phyloP scores from a whole-genome alignment of 2,113 vertebrate species.

The Calidris pugnax region DNA sequence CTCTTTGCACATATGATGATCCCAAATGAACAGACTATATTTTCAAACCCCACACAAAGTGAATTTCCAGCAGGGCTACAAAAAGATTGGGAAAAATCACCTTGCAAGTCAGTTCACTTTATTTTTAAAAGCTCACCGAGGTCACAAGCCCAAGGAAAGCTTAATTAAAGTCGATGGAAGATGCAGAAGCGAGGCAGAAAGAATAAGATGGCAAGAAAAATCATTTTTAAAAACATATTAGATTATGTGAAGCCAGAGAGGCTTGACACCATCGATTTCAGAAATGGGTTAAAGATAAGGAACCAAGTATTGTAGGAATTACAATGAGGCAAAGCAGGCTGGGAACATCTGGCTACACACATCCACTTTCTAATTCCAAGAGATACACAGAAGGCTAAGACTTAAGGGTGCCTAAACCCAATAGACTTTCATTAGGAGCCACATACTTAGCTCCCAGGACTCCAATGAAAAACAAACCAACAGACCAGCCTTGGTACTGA shows the following conservation, averaged over 20 bases:
- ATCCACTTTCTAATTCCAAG: background rate
- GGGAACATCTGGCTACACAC: background rate
- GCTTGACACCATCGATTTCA: slow-evolving; percentile 68
- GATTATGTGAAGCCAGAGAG: slow-evolving; percentile 54
- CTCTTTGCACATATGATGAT: background rate
- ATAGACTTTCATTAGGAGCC: background rate
- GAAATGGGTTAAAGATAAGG: slow-evolving; percentile 67
- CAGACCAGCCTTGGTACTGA: background rate
- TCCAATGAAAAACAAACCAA: background rate
- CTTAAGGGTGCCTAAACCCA: background rate
- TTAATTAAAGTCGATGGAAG: slow-evolving; percentile 72
- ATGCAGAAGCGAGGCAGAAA: slow-evolving; percentile 36
- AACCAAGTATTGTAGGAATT: slow-evolving; percentile 56
- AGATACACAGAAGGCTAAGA: background rate
- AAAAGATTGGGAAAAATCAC: slow-evolving; percentile 50
- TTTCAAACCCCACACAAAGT: slow-evolving; percentile 10
- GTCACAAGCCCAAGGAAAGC: slow-evolving; percentile 62
- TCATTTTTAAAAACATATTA: slow-evolving; percentile 55
- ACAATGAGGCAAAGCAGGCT: background rate
- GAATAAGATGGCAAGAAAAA: slow-evolving; percentile 56
- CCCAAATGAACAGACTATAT: slow-evolving; percentile 22
- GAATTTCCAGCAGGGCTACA: slow-evolving; percentile 39
- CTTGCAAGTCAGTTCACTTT: slow-evolving; percentile 55
- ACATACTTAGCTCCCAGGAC: background rate
- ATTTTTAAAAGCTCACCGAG: slow-evolving; percentile 67